Evolutionary conservation across 2,113 vertebrate species (phyloP).

Genomic region (Rissa tridactyla): DNA sequence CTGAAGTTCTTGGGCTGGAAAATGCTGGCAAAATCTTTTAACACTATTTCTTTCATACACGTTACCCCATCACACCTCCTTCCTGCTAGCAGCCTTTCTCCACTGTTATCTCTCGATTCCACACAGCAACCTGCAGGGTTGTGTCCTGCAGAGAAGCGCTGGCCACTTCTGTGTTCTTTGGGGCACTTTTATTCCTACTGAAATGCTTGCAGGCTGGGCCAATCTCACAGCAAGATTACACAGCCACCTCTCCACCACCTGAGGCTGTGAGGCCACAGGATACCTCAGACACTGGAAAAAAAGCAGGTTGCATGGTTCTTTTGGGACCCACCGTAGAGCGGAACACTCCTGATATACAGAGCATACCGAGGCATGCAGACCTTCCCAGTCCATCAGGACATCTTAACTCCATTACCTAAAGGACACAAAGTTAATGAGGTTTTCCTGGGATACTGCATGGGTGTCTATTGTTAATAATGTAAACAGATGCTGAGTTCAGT

Average conservation of each 20-base stretch:
- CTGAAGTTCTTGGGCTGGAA: not conserved
- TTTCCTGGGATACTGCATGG: not conserved
- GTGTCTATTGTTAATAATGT: not conserved
- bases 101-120: not conserved
- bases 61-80: not conserved
- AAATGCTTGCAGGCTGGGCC: not conserved
- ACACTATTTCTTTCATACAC: not conserved
- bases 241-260: not conserved
- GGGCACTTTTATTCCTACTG: not conserved
- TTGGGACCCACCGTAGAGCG: not conserved
- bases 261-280: not conserved
- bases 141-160: not conserved
- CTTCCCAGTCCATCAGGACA: not conserved
- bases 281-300: not conserved
- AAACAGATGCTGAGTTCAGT: not conserved
- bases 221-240: not conserved
- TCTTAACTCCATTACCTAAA: not conserved
- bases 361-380: not conserved
- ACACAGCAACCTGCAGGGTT: accelerated
- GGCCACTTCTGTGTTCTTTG: not conserved
- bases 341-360: not conserved
- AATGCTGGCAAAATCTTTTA: not conserved
- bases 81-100: not conserved
- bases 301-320: not conserved
- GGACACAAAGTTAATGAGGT: not conserved